Base-by-base conservation (phyloP, 2,113 vertebrate species). In the Cochlearius cochlearius region DNA sequence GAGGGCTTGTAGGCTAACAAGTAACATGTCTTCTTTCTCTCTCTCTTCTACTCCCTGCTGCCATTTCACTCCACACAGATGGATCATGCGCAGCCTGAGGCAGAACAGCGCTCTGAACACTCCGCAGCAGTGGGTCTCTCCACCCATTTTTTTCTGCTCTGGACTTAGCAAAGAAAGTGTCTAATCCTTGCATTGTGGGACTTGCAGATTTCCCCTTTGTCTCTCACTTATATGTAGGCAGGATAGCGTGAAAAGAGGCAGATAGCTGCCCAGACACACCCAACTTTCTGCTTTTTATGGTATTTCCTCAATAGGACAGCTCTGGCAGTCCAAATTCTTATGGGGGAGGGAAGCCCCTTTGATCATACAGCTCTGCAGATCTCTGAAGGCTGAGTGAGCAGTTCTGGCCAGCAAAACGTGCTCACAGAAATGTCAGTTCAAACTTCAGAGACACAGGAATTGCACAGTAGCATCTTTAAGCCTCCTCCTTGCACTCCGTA, bases 351-450 rank as follows among this genome's bases (percentile, higher is more conserved):
- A 41, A 43, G 41, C 20, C 13, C 39, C 53, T 38, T 38, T 29
- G n/a, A 19, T 60, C n/a, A 34, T 88, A 30, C n/a, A 55, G 47
- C 41, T 68, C 34, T 50, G 53, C 47, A 68, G 72, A 10, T 78
- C 78, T 78, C 45, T 15, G 26, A 38, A 60, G 71, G 53, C 66
- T 62, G 64, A 29, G 27, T 10, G 27, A 55, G 39, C 60, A n/a
- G 52, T 47, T 72, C 23, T 72, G 58, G 69, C 30, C 2, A 1
- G 52, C 64, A 66, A 53, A 64, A 39, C 47, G 71, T 62, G 64
- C 72, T 56, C 0, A 1, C 29, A 55, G 59, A 76, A 47, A 41
- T 0, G 6, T 19, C 52, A 1, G 1, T 32, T 59, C 15, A 36
- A 11, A 52, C 56, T 60, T 78, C 72, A 45, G n/a, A 66, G 27